Base-by-base conservation (phyloP, 2,113 vertebrate species). In the Carassius gibelio region DNA sequence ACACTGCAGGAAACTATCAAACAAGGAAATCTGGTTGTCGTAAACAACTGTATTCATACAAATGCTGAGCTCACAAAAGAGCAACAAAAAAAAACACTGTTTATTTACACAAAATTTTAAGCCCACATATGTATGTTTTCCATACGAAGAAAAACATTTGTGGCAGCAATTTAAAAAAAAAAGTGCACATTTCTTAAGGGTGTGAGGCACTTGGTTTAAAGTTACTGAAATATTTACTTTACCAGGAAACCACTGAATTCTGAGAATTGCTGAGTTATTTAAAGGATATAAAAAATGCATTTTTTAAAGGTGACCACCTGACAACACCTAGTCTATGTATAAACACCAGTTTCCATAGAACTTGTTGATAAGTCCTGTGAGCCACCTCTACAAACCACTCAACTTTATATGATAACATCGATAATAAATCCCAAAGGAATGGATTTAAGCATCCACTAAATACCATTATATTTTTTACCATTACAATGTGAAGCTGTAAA, bases 191-290 rank as follows among this genome's bases (percentile, higher is more conserved):
- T 75, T 85, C 55, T 84, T 83, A 9, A 71, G 81, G 34, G 71
- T 79, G 62, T 52, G 72, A 75, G 45, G 38, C 59, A 61, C 75
- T 71, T 82, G 78, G 74, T 74, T 76, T 86, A 79, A 83, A 62
- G 38, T 72, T 83, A 59, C 50, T 42, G 45, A 75, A 85, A 87
- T 83, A 59, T 82, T 87, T 69, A 78, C 23, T 17, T 78, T 85
- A 74, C 59, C 48, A 84, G 68, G 59, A 84, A 57, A 8, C 38
- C 57, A 68, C 50, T 77, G 52, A 84, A 82, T 75, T 83, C 26
- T 4, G 14, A 74, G 72, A 72, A 57, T 30, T 74, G 42, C 76
- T 42, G 52, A 87, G 68, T 81, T 85, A 84, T 84, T 88, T 57
- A 86, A 75, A 74, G 75, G 77, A 87, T 75, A 48, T 48, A 9